Base-by-base conservation (phyloP, 1,140 invertebrate genomes). In the Drosophila mauritiana region DNA sequence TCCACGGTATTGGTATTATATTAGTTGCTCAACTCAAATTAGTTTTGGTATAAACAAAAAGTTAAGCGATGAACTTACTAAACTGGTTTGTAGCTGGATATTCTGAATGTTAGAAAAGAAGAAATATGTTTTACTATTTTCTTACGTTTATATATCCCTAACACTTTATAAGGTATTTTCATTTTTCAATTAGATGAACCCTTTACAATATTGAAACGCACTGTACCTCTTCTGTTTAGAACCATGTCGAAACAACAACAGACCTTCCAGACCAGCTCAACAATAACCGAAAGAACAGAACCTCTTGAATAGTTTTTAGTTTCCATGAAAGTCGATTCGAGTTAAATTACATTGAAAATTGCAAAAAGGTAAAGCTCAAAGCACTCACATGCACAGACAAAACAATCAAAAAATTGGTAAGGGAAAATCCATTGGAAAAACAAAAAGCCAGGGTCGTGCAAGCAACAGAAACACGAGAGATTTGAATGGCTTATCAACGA, bases 341-440 rank as follows among this genome's bases (percentile, higher is more conserved):
- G 83, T 82, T 82, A 82, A 86, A 86, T 86, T 86, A 86, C 83
- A 78, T 88, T 82, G 82, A 88, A 86, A 88, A 86, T 88, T 72
- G 83, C 56, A 49, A 75, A 74, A 51, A 75, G 61, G 73, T 53
- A 65, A 75, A 58, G 40, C 27, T 54, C 53, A 58, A 57, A 58
- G 22, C 53, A 45, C 20, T 68, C 51, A 54, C 65, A 69, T 67
- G 17, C 46, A 53, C 48, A 46, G 46, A 49, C 57, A 80, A 67
- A 68, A 62, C 49, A 72, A 84, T 77, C 54, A 58, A 49, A 58
- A 79, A 75, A 64, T 65, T 48, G 46, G 20, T 27, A 65, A 73
- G 73, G 15, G n/a, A 31, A 52, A 45, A 40, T 10, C 15, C 42
- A 34, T 34, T 25, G 25, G 39, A 45, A 42, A 46, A 58, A 42